These are phyloP conservation scores for Carabus problematicus DNA, from an alignment of 2,888 invertebrate genomes.

Conservation along the genomic window DNA sequence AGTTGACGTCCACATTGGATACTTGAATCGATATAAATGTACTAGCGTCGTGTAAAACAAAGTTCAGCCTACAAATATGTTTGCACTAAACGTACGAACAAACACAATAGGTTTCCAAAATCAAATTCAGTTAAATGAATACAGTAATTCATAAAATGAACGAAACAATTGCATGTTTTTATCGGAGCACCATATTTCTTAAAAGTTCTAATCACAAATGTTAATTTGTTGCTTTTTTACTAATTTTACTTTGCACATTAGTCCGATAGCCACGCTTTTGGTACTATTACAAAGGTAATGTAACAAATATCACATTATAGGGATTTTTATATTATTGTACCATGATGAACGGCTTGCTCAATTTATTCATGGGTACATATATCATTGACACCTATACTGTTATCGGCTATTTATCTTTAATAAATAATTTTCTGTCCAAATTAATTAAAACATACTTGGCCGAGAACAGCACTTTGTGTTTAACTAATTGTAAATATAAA, in stretches of 20 bases:
- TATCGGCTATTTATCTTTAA: not conserved
- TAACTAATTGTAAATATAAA: too few species aligned
- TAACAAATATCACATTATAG: conserved; percentile 52
- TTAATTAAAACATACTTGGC: not conserved
- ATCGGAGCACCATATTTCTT: conserved; percentile 38
- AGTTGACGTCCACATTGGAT: conserved; percentile 6
- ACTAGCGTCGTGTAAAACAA: conserved; percentile 39
- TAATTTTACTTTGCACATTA: conserved; percentile 76
- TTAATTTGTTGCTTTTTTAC: conserved; percentile 50
- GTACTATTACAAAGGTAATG: conserved; percentile 93
- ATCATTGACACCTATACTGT: conserved; percentile 5
- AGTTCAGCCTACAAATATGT: conserved; percentile 42
- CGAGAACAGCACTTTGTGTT: too few species aligned
- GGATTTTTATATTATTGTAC: conserved; percentile 31
- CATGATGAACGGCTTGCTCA: conserved; percentile 8
- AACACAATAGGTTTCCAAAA: conserved; percentile 20
- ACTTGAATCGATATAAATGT: conserved; percentile 41
- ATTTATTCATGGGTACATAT: conserved; percentile 27
- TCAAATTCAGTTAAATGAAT: conserved; percentile 20
- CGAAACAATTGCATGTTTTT: conserved; percentile 31
- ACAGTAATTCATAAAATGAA: conserved; percentile 18
- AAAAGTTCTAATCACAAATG: conserved; percentile 36
- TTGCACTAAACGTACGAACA: conserved; percentile 26
- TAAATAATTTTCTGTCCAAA: not conserved
- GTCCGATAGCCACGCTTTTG: conserved; percentile 96